A percentile compares a stretch with the other conserved stretches of the same genome.
Evolutionary conservation across 2,797 vertebrate species (phyloP).

Genomic region (Kryptolebias ocellatus): DNA sequence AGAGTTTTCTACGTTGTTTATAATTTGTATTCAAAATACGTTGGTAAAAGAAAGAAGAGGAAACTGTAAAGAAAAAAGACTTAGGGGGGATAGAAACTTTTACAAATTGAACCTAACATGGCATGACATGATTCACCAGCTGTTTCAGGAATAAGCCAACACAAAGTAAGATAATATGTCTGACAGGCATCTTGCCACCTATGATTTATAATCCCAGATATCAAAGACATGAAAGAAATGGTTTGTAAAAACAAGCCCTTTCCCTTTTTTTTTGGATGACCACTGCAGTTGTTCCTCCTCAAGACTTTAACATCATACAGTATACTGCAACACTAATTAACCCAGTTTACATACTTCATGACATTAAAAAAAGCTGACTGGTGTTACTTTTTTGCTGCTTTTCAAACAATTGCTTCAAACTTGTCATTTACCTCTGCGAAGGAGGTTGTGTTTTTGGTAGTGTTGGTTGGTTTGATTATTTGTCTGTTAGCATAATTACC

Average conservation of each 20-base stretch:
- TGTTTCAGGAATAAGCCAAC: not conserved
- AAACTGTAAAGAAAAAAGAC: not conserved
- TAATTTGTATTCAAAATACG: not conserved
- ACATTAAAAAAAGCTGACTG: too few species aligned
- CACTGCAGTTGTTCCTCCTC: not conserved
- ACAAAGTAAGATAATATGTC: not conserved
- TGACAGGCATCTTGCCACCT: not conserved
- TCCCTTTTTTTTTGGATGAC: not conserved
- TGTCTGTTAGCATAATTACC: too few species aligned
- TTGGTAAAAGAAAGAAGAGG: not conserved
- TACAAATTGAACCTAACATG: not conserved
- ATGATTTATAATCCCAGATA: not conserved
- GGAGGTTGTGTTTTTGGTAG: too few species aligned
- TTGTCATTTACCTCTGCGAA: too few species aligned
- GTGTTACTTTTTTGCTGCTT: too few species aligned
- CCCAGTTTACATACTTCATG: too few species aligned
- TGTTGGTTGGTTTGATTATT: too few species aligned
- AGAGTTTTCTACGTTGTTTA: conserved; percentile 22
- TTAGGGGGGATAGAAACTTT: not conserved
- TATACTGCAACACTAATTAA: too few species aligned
- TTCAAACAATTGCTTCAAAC: too few species aligned
- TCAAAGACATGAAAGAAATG: not conserved
- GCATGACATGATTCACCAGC: too few species aligned
- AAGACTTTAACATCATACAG: not conserved
- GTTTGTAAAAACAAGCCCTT: not conserved